Base-by-base conservation (phyloP, 2,113 vertebrate genomes). In the Oreochromis aureus region DNA sequence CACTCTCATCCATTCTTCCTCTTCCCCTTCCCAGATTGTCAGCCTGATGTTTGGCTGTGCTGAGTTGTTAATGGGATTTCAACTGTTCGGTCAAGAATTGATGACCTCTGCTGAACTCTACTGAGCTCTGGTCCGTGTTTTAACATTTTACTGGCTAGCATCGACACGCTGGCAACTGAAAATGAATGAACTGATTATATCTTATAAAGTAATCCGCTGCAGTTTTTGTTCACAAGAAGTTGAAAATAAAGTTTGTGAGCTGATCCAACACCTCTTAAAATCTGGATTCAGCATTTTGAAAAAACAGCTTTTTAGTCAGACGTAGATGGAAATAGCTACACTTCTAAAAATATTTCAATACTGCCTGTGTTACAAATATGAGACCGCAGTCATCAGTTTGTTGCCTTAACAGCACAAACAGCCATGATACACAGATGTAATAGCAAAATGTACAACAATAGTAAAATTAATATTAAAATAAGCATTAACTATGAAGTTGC, bases 31-130 rank as follows among this genome's bases (percentile, higher is more conserved):
- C 32, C 69, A 96, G 95, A 84, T 94, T 69, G 90, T 80, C 18
- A 46, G 93, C 9, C 5, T 94, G 87, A 87, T 95, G 2, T 91
- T 91, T 48, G 95, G 94, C 61, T 93, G 80, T 84, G 90, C 86
- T 69, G 94, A 96, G 82, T 0, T 95, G 8, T 11, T 94, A 81
- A 92, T 93, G 91, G 95, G 93, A 19, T 79, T 93, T 66, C 6
- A 41, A 2, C 10, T 95, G 61, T 3, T 30, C 5, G 3, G 0
- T 22, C 76, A 51, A 4, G 1, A 0, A 2, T 0, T 2, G 1
- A 0, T 0, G 0, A 82, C 10, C 22, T 94, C 91, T 2, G 1
- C 1, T 22, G 0, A 0, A 0, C 4, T 92, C 87, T 93, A 94
- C 79, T 91, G 94, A 78, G 3, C 41, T 39, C 86, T 95, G 94